Evolutionary conservation across 1,140 invertebrate species (phyloP).

Genomic region (Ephestia elutella): DNA sequence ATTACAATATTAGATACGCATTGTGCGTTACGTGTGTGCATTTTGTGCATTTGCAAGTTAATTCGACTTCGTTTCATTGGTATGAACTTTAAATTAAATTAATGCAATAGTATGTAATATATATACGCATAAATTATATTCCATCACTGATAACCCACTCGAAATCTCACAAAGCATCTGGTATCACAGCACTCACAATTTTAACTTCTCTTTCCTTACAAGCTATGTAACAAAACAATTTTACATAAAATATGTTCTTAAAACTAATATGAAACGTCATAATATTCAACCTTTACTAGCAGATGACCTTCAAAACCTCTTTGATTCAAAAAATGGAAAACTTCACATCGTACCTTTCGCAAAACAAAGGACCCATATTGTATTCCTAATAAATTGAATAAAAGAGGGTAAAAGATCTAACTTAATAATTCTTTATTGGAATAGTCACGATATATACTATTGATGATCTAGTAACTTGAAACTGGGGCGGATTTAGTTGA

Average conservation of each 20-base stretch:
- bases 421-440: neutral
- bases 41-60: conserved; percentile 15
- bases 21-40: conserved; percentile 21
- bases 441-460: neutral
- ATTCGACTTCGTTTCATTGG: conserved; percentile 5
- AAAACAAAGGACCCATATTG: too few relatives aligned
- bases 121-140: conserved; percentile 16
- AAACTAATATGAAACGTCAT: conserved; percentile 43
- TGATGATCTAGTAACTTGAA: neutral
- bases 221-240: conserved; percentile 46
- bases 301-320: conserved; percentile 13
- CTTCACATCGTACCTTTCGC: neutral
- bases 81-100: neutral
- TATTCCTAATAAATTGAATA: neutral
- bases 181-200: conserved; percentile 64
- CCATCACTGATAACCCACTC: conserved; percentile 32
- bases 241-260: conserved; percentile 39
- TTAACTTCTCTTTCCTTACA: conserved; percentile 46
- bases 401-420: conserved; percentile 3
- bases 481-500: conserved; percentile 6
- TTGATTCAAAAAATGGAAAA: conserved; percentile 8
- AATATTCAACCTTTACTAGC: conserved; percentile 21
- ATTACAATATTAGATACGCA: conserved; percentile 4
- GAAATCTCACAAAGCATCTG: conserved; percentile 43
- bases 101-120: conserved; percentile 4